Conservation (phyloP, 2,113 vertebrate genomes). For the Barbus barbus region DNA sequence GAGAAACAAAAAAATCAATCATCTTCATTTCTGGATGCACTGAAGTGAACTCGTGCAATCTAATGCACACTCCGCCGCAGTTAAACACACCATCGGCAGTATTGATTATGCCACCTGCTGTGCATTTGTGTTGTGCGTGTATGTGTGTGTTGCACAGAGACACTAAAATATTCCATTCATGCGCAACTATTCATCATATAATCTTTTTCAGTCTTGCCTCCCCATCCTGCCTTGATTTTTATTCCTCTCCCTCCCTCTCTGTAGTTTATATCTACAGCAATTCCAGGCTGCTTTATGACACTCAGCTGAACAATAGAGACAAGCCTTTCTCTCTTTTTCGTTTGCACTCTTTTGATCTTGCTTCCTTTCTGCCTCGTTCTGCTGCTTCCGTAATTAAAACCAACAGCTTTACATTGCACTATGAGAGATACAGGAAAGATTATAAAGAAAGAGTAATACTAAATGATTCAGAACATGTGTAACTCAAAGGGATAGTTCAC, state of each 20-base stretch:
- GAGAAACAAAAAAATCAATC: constrained; percentile 75
- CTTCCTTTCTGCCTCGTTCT: constrained; percentile 3
- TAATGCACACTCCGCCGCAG: constrained; percentile 61
- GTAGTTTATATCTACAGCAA: constrained; percentile 33
- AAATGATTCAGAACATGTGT: background rate
- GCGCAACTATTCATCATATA: background rate
- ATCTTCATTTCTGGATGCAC: constrained; percentile 77
- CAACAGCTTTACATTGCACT: constrained; percentile 11
- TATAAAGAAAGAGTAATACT: background rate
- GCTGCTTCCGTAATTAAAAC: background rate
- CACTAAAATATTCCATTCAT: constrained; percentile 3
- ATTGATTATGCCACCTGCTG: constrained; percentile 13
- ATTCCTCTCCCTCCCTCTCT: constrained; percentile 10
- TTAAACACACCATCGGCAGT: constrained; percentile 43
- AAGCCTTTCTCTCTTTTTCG: constrained; percentile 34
- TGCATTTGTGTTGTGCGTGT: constrained; percentile 22
- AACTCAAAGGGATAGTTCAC: background rate
- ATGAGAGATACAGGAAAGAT: constrained; percentile 5
- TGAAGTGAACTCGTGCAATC: constrained; percentile 78
- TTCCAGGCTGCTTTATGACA: constrained; percentile 9
- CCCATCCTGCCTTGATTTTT: constrained; percentile 27
- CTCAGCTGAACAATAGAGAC: constrained; percentile 44
- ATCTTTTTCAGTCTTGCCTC: constrained; percentile 15
- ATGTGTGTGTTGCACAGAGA: constrained; percentile 10
- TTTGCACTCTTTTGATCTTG: constrained; percentile 34